A percentile compares a stretch with the other conserved stretches of the same genome.
These are phyloP conservation scores for Chloromyia formosa DNA, from an alignment of 2,888 invertebrate species.

Conservation along the genomic window DNA sequence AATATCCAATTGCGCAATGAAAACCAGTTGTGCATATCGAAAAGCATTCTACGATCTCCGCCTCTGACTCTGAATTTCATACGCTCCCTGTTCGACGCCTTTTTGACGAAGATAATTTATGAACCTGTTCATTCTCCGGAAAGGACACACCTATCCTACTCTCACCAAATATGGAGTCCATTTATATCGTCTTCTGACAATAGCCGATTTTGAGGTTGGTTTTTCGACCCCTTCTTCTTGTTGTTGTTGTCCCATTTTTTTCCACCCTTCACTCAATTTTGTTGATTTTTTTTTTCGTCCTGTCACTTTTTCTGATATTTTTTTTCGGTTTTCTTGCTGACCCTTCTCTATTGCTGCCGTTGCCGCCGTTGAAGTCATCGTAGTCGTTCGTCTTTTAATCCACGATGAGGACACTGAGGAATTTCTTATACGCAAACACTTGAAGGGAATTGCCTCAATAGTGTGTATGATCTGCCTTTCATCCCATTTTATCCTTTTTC, in stretches of 20 bases:
- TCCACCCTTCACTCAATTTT: constrained; percentile 29
- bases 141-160: not conserved
- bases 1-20: too few relatives aligned
- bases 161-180: constrained; percentile 3
- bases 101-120: too few relatives aligned
- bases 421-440: constrained; percentile 38
- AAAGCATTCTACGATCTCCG: too few relatives aligned
- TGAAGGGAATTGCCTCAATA: constrained; percentile 24
- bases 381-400: not conserved
- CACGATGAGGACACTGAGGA: constrained; percentile 31
- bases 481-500: constrained; percentile 48
- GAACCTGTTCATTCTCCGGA: too few relatives aligned
- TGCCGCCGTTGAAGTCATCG: too few relatives aligned
- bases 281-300: constrained; percentile 28
- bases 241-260: constrained; percentile 42
- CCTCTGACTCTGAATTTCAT: too few relatives aligned
- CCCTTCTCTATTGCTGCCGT: not conserved
- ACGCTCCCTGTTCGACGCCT: too few relatives aligned
- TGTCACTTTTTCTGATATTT: not conserved
- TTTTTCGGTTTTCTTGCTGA: not conserved
- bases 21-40: too few relatives aligned
- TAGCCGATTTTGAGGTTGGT: not conserved
- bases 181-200: not conserved
- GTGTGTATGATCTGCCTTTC: constrained; percentile 46
- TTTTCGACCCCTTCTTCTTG: constrained; percentile 6